Conservation (phyloP, 2,888 invertebrate species). For the Euzophera pinguis region DNA sequence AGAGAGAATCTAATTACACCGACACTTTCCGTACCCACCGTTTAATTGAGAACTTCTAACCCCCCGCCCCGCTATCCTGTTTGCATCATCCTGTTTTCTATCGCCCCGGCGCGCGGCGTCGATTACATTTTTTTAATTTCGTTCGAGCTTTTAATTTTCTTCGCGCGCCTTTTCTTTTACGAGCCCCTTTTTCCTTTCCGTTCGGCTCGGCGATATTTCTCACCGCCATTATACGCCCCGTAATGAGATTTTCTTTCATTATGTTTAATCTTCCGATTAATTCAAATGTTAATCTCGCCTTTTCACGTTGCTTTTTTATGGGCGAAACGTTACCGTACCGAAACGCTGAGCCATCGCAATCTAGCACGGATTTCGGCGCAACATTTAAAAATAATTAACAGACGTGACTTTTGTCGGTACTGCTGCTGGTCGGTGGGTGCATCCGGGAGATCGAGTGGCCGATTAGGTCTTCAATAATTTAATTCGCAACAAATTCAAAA, state of each 20-base stretch:
- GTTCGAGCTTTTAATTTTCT: constrained; percentile 77
- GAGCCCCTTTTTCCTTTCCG: constrained; percentile 56
- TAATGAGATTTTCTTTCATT: constrained; percentile 81
- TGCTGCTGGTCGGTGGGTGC: constrained; percentile 30
- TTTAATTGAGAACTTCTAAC: constrained; percentile 75
- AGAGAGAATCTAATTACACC: constrained; percentile 76
- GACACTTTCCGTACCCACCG: constrained; percentile 65
- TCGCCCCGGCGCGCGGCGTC: constrained; percentile 67
- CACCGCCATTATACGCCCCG: constrained; percentile 74
- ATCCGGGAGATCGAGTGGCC: constrained; percentile 50
- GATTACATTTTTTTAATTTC: constrained; percentile 80
- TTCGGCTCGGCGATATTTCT: constrained; percentile 64
- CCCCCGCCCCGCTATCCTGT: constrained; percentile 41
- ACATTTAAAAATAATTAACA: constrained; percentile 71
- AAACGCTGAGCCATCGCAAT: constrained; percentile 51
- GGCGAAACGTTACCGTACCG: constrained; percentile 57
- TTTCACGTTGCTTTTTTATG: constrained; percentile 70
- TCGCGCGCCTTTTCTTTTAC: constrained; percentile 71
- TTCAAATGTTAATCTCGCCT: constrained; percentile 77
- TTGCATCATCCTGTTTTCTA: constrained; percentile 53
- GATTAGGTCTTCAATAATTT: constrained; percentile 78
- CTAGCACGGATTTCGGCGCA: constrained; percentile 53
- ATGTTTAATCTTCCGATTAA: constrained; percentile 80
- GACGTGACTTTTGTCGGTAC: constrained; percentile 55
- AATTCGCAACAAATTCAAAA: constrained; percentile 78